Evolutionary conservation across 2,797 vertebrate genomes (phyloP), one percentile per base, ranked within the genome.

Genomic region (Diceros bicornis): DNA sequence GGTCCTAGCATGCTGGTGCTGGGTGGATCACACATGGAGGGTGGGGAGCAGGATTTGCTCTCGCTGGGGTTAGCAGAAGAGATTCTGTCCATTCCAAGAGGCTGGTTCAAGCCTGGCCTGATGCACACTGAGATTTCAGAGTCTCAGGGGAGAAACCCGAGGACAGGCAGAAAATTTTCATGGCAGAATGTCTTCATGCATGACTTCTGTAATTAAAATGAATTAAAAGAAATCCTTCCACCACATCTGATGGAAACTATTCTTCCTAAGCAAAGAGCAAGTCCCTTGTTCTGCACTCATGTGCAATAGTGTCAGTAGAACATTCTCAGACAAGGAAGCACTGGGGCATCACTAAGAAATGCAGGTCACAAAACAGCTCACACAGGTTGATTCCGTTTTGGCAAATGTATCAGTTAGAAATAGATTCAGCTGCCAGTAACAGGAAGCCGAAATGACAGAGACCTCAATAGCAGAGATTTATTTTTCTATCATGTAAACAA

Each of bases 331-430:
- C 34, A 10, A 89, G 81, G 88, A 95, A 84, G 77, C 71, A 16
- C 27, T 18, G 18, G 66, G 37, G 32, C 71, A n/a, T 17, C 84
- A 5, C 75, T 18, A 14, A 94, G 92, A 91, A 74, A 85, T 1
- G 16, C 59, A 57, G 91, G 82, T 83, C 82, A 91, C 93, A 69
- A 68, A 93, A 57, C n/a, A 87, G 74, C 59, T 52, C 85, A 16
- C 1, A 29, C 4, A 68, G 29, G 52, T 68, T 44, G 61, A 61
- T 52, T 91, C 89, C 18, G 1, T 79, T 61, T 64, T 55, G 82
- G 62, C 89, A 74, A 82, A 71, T 78, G 0, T 5, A 25, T 92
- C 61, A 29, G 89, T 95, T 96, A 95, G 96, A 97, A 97, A 91
- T 59, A 69, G 69, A 85, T 47, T 66, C 61, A 27, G 79, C 83